Percentiles rank a stretch among this genome's conserved stretches.
These are phyloP conservation scores for Noctua comes DNA, from an alignment of 2,888 invertebrate species.

Conservation along the genomic window DNA sequence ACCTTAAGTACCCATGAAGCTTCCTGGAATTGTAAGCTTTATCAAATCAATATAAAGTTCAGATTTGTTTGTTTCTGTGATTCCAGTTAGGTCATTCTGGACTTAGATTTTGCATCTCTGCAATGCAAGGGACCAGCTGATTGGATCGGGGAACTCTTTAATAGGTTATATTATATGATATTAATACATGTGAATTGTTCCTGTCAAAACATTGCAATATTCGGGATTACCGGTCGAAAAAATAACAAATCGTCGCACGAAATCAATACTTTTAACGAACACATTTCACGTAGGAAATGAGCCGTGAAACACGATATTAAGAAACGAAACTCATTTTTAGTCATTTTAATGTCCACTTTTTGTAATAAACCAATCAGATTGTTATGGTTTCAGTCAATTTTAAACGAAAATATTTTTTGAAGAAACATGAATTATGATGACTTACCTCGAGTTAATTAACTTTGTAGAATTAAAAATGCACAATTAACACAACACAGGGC, in stretches of 20 bases:
- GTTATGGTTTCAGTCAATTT: slow-evolving; percentile 8
- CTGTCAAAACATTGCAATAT: slow-evolving; percentile 19
- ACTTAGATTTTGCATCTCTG: slow-evolving; percentile 1
- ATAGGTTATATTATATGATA: not conserved
- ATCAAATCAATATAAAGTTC: slow-evolving; percentile 10
- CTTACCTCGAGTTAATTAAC: slow-evolving; percentile 51
- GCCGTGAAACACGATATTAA: slow-evolving; percentile 18
- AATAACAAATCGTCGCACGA: not conserved
- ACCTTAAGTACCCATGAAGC: not conserved
- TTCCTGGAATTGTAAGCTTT: slow-evolving; percentile 31
- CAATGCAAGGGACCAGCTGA: slow-evolving; percentile 19
- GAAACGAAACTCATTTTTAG: slow-evolving; percentile 7
- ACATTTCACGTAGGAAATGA: slow-evolving; percentile 28
- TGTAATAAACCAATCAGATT: slow-evolving; percentile 27
- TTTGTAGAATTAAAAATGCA: slow-evolving; percentile 31
- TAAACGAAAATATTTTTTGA: not conserved
- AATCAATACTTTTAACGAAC: slow-evolving; percentile 46
- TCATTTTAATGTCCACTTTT: slow-evolving; percentile 2
- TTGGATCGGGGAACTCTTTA: not conserved
- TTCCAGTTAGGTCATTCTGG: slow-evolving; percentile 13
- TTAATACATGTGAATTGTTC: not conserved
- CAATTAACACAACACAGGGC: slow-evolving; percentile 38
- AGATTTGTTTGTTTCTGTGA: slow-evolving; percentile 17
- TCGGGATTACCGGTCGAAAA: slow-evolving; percentile 29
- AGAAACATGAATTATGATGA: not conserved